These are phyloP conservation scores for Siniperca chuatsi DNA, from an alignment of 2,113 vertebrate species.

Conservation along the genomic window DNA sequence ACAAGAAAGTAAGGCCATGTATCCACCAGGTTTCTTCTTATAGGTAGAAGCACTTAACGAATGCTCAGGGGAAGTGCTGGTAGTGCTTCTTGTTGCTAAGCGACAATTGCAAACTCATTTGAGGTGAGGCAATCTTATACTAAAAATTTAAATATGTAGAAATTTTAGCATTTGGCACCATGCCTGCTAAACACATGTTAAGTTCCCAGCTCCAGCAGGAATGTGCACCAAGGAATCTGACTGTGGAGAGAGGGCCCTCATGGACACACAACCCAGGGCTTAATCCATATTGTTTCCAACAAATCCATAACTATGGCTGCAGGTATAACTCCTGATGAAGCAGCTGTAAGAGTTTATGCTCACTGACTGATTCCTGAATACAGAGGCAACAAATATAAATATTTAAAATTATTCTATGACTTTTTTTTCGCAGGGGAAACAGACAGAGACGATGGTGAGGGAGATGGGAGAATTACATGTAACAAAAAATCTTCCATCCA, in stretches of 20 bases:
- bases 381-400: conserved; percentile 10
- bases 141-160: conserved; percentile 61
- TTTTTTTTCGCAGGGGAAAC: conserved; percentile 32
- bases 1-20: conserved; percentile 16
- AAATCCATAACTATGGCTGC: conserved; percentile 15
- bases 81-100: conserved; percentile 51
- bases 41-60: conserved; percentile 45
- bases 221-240: not conserved
- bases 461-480: conserved; percentile 29
- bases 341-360: conserved; percentile 19
- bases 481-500: conserved; percentile 36
- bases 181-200: conserved; percentile 19
- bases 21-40: conserved; percentile 15
- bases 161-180: conserved; percentile 46
- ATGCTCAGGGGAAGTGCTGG: conserved; percentile 24
- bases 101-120: conserved; percentile 55
- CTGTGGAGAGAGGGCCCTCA: not conserved
- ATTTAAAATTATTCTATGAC: conserved; percentile 13
- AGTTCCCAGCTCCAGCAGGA: conserved; percentile 24
- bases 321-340: conserved; percentile 20
- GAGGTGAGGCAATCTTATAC: conserved; percentile 38
- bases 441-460: conserved; percentile 5
- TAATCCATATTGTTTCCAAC: conserved; percentile 22
- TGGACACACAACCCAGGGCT: not conserved
- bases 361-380: conserved; percentile 9